phyloP scores from a whole-genome alignment of 2,797 vertebrate species.

The Avahi laniger region DNA sequence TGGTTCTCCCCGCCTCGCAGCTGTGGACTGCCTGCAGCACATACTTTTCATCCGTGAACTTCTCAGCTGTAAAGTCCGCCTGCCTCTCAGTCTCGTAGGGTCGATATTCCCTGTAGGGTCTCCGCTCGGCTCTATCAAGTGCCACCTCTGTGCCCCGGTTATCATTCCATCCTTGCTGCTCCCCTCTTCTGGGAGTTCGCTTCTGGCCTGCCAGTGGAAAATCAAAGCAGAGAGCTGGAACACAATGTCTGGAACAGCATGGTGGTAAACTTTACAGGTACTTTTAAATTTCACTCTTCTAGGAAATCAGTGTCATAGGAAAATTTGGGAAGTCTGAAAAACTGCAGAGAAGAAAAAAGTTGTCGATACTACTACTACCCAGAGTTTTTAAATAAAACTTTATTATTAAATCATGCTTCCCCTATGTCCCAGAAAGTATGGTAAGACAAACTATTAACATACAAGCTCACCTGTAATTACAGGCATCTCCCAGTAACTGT shows the following conservation, averaged over 20 bases:
- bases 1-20: neutral
- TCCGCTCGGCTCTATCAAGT: slow-evolving; percentile 82
- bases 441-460: neutral
- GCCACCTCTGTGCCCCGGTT: slow-evolving; percentile 79
- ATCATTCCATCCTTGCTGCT: slow-evolving; percentile 79
- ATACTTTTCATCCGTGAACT: slow-evolving; percentile 85
- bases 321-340: neutral
- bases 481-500: neutral
- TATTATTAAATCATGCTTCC: neutral
- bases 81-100: slow-evolving; percentile 79
- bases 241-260: too few species aligned
- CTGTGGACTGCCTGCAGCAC: slow-evolving; percentile 1
- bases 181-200: slow-evolving; percentile 72
- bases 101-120: slow-evolving; percentile 80
- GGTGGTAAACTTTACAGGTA: neutral
- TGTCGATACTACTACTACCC: neutral
- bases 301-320: neutral
- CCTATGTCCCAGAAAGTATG: neutral
- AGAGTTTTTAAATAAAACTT: neutral
- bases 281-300: neutral
- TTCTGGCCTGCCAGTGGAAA: slow-evolving; percentile 81
- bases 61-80: slow-evolving; percentile 81
- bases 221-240: slow-evolving; percentile 13
- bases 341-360: neutral
- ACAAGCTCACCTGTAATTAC: neutral